Percentiles rank a stretch among this genome's conserved stretches.
phyloP scores from a whole-genome alignment of 35 echinoderm and acorn worm genomes.

The Heliocidaris erythrogramma region DNA sequence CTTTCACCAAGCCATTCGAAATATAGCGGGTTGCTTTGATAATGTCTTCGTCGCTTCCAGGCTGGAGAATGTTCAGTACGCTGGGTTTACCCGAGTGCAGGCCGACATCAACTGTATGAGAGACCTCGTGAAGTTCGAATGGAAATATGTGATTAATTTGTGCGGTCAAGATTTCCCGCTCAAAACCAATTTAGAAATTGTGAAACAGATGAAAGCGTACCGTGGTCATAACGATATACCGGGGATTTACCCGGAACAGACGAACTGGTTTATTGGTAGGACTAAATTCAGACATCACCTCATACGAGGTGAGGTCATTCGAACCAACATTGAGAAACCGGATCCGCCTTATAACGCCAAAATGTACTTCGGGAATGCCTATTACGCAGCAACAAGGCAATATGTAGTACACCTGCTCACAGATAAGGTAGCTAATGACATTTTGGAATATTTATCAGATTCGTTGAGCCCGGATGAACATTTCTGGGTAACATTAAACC shows the following conservation, averaged over 20 bases:
- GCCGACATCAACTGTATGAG: conserved; percentile 81
- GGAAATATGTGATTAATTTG: conserved; percentile 75
- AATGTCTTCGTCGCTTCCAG: conserved; percentile 76
- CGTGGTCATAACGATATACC: conserved; percentile 61
- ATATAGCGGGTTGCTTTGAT: conserved; percentile 64
- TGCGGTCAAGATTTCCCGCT: conserved; percentile 77
- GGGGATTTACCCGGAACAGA: conserved; percentile 35
- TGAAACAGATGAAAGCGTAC: conserved; percentile 62
- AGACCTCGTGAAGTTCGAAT: conserved; percentile 53
- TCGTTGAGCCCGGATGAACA: conserved; percentile 55
- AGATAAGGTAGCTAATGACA: conserved; percentile 49
- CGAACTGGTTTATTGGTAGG: not conserved
- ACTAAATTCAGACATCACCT: conserved; percentile 3
- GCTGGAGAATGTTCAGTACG: conserved; percentile 46
- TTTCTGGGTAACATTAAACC: conserved; percentile 66
- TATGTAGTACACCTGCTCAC: conserved; percentile 58
- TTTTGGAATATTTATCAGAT: conserved; percentile 59
- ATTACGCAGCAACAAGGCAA: conserved; percentile 35
- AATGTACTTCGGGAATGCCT: conserved; percentile 58
- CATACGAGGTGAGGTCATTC: not conserved
- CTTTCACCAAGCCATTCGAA: conserved; percentile 52
- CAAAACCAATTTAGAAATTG: conserved; percentile 80
- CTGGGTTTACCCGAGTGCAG: not conserved
- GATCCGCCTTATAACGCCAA: conserved; percentile 53
- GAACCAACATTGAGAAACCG: conserved; percentile 38